Evolutionary conservation across 2,113 vertebrate species (phyloP).

Genomic region (Pollimyrus isidori): DNA sequence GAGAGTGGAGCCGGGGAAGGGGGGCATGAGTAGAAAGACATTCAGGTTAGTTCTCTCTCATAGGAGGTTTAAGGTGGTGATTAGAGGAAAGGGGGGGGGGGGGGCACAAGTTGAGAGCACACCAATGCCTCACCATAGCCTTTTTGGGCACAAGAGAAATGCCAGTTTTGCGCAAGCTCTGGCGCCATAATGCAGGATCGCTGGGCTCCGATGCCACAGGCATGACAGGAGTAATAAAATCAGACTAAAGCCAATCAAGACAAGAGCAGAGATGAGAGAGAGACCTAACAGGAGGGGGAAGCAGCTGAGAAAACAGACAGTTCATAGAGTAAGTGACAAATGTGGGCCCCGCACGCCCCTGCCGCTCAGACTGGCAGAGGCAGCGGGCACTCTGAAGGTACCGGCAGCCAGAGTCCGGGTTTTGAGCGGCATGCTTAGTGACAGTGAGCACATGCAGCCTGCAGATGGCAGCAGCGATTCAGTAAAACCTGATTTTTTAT

Average conservation of each 20-base stretch:
- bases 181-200: constrained; percentile 97
- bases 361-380: not conserved
- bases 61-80: not conserved
- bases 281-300: constrained; percentile 28
- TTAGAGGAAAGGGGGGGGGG: not conserved
- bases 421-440: not conserved
- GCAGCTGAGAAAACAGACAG: constrained; percentile 30
- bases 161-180: constrained; percentile 99
- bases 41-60: constrained; percentile 4
- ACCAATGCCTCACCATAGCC: constrained; percentile 89
- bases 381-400: too few relatives aligned
- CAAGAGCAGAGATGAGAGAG: constrained; percentile 67
- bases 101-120: constrained; percentile 52
- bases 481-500: too few relatives aligned
- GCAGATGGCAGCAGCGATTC: constrained; percentile 53
- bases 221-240: constrained; percentile 82
- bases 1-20: not conserved
- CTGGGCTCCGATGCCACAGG: constrained; percentile 79
- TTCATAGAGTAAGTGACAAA: not conserved
- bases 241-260: constrained; percentile 90
- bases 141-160: constrained; percentile 97
- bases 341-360: not conserved
- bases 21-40: not conserved
- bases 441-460: constrained; percentile 6
- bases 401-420: not conserved